Evolutionary conservation across 2,888 invertebrate genomes (phyloP).

Genomic region (Aspidapion aeneum): DNA sequence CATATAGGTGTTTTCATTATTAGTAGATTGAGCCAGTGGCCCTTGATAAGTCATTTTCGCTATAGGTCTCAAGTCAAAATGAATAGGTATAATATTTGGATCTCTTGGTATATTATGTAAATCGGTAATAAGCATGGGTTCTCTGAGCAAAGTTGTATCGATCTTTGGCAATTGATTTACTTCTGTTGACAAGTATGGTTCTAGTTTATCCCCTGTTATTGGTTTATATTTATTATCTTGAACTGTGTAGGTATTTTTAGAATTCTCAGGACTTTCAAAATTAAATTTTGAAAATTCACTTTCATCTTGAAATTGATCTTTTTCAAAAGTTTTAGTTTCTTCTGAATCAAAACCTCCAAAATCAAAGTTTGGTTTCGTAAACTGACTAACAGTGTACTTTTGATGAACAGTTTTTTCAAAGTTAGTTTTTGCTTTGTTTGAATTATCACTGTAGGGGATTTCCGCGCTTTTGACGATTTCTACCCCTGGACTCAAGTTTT

Average conservation of each 20-base stretch:
- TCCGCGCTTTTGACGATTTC: slow-evolving; percentile 6
- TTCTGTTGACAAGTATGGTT: neutral
- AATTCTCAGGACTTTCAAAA: neutral
- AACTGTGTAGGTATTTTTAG: neutral
- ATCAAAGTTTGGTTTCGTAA: neutral
- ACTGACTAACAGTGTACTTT: neutral
- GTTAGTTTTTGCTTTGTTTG: neutral
- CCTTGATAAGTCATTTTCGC: neutral
- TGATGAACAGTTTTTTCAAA: neutral
- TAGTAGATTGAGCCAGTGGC: neutral
- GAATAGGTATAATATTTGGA: neutral
- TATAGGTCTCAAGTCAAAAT: neutral
- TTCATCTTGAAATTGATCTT: neutral
- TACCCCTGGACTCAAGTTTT: neutral
- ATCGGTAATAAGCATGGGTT: neutral
- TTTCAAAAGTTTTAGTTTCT: neutral
- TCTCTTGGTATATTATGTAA: neutral
- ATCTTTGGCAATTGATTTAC: neutral
- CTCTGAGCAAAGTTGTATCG: neutral
- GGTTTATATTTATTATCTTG: neutral
- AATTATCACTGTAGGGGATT: neutral
- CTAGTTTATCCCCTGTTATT: neutral
- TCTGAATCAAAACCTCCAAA: neutral
- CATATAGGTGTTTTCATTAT: neutral
- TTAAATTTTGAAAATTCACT: neutral